Base-by-base conservation (phyloP, 2,888 invertebrate species). In the Sisyra terminalis region DNA sequence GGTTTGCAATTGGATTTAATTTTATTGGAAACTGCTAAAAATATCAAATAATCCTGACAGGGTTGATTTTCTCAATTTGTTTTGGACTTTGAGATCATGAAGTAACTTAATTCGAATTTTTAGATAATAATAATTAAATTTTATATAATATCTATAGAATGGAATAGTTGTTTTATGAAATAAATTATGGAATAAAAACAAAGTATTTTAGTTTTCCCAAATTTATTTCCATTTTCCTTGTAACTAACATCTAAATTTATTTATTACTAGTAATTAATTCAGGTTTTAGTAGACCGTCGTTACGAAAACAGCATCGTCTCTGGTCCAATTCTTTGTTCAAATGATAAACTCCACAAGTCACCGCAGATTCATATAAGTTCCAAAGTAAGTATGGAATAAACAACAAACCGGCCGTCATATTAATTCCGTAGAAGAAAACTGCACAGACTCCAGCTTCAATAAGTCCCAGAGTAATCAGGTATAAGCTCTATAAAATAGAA, bases 301-400 rank as follows among this genome's bases (percentile, higher is more conserved):
- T 40, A 9, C 13, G 8, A 3, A 40, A 40, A 15, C 30, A 3
- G 7, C 4, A 7, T n/a, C 3, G 34, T 14, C 13, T 34, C 7
- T 34, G 13, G 8, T 7, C 13, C 8, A 15, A 3, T 34, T 58
- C 56, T 2, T 63, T 61, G 54, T 80, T 79, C 45, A 75, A 66
- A 49, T 69, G 71, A 66, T 73, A 77, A 41, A 83, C 66, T 9
- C 64, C 58, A 53, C 76, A 82, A 53, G 75, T 85, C 5, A 88
- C 63, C 16, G 70, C 66, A 1, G 75, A 65, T 1, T 85, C 86
- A 47, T 83, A 65, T 8, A 72, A 64, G 34, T 77, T 58, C 86
- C 87, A 88, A 15, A 69, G 71, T 14, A 85, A 58, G 55, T 88
- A 88, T 0, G 88, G 87, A 39, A 78, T 51, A 60, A 85, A 71